These are phyloP conservation scores for Wasmannia auropunctata DNA, from an alignment of 1,140 invertebrate genomes.

Conservation along the genomic window DNA sequence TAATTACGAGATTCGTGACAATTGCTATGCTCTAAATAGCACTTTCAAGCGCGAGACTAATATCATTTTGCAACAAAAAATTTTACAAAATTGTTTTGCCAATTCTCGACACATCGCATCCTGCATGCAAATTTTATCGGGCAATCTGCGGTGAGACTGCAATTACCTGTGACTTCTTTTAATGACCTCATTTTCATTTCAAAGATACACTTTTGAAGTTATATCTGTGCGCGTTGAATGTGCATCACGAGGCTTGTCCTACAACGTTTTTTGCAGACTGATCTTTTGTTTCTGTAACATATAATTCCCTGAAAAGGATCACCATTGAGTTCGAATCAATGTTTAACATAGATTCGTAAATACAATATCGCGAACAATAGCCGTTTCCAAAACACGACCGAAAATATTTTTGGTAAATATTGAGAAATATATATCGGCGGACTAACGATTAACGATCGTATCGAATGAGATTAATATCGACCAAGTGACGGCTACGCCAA, in stretches of 20 bases:
- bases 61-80: background rate
- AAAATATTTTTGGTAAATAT: slow-evolving; percentile 45
- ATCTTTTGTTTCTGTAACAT: background rate
- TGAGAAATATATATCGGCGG: background rate
- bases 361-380: background rate
- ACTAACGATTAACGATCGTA: background rate
- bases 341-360: slow-evolving; percentile 32
- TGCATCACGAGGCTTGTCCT: background rate
- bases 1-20: background rate
- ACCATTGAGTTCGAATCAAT: background rate
- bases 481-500: background rate
- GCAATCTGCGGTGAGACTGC: background rate
- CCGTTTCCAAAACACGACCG: background rate
- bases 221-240: background rate
- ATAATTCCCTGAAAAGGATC: background rate
- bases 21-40: background rate
- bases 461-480: background rate
- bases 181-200: background rate
- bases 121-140: background rate
- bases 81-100: background rate
- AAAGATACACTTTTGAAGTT: background rate
- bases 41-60: background rate
- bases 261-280: background rate
- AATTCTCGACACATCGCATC: background rate
- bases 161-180: background rate